phyloP scores from a whole-genome alignment of 2,797 vertebrate genomes.

The Sebastes iracundus region DNA sequence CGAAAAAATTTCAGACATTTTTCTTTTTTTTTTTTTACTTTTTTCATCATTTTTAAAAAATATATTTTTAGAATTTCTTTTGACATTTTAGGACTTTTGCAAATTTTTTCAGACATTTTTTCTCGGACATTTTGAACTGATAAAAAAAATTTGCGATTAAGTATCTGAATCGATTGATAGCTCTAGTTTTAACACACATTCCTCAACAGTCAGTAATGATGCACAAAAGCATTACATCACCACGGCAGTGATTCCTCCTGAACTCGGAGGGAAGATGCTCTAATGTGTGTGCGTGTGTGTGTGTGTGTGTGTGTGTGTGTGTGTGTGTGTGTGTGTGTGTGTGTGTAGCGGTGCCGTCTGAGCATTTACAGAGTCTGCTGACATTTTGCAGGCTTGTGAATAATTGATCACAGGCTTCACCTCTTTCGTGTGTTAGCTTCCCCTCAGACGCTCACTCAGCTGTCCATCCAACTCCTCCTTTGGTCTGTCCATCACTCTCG shows the following conservation, averaged over 20 bases:
- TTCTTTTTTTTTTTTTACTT: too few relatives aligned
- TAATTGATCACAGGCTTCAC: conserved; percentile 71
- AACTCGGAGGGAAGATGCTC: background rate
- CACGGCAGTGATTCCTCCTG: background rate
- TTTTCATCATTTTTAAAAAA: too few relatives aligned
- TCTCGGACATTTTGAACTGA: too few relatives aligned
- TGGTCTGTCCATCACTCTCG: background rate
- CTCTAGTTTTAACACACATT: background rate
- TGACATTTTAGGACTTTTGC: too few relatives aligned
- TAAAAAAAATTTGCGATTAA: too few relatives aligned
- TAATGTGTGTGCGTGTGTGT: background rate
- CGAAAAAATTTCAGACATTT: too few relatives aligned
- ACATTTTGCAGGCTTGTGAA: conserved; percentile 68
- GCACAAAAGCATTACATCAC: background rate
- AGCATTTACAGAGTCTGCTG: conserved; percentile 46
- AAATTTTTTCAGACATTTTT: too few relatives aligned
- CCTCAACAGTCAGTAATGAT: background rate
- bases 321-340: background rate
- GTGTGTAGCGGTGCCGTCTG: background rate
- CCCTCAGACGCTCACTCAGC: background rate
- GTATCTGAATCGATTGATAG: too few relatives aligned
- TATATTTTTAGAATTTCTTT: too few relatives aligned
- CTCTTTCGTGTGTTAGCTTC: conserved; percentile 24
- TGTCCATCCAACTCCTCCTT: background rate
- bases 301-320: too few relatives aligned